These are phyloP conservation scores for Triplophysa dalaica DNA, from an alignment of 2,113 vertebrate genomes.

Conservation along the genomic window DNA sequence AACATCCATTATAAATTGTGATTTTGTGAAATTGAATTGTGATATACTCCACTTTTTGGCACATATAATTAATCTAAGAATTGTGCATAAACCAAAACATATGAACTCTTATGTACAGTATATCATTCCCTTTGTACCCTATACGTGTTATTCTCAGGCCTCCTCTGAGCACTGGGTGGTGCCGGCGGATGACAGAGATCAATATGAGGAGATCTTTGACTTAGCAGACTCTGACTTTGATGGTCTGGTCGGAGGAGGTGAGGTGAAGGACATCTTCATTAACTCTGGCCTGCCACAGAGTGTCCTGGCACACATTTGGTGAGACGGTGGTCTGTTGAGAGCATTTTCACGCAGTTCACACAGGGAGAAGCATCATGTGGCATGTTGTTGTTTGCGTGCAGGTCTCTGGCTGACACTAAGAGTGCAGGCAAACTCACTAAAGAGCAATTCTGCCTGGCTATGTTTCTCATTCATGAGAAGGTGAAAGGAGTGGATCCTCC, in stretches of 20 bases:
- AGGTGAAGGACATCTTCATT: conserved; percentile 98
- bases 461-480: conserved; percentile 95
- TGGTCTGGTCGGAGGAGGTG: conserved; percentile 86
- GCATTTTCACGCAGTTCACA: no score
- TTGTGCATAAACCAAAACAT: no score
- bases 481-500: conserved; percentile 92
- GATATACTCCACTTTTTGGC: no score
- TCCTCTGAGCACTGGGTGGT: conserved; percentile 84
- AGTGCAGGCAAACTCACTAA: conserved; percentile 87
- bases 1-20: no score
- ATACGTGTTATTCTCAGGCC: conserved; percentile 65
- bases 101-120: no score
- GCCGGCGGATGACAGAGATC: conserved; percentile 80
- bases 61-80: no score
- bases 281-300: conserved; percentile 90
- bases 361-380: background rate
- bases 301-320: conserved; percentile 95
- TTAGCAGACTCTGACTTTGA: conserved; percentile 88
- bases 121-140: background rate
- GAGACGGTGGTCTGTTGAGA: conserved; percentile 57
- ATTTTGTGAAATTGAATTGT: no score
- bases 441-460: conserved; percentile 96
- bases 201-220: conserved; percentile 90
- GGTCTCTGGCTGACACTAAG: conserved; percentile 92
- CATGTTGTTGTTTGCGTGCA: conserved; percentile 55